These are phyloP conservation scores for Xanthostigma xanthostigma DNA, from an alignment of 2,888 invertebrate species.

Conservation along the genomic window DNA sequence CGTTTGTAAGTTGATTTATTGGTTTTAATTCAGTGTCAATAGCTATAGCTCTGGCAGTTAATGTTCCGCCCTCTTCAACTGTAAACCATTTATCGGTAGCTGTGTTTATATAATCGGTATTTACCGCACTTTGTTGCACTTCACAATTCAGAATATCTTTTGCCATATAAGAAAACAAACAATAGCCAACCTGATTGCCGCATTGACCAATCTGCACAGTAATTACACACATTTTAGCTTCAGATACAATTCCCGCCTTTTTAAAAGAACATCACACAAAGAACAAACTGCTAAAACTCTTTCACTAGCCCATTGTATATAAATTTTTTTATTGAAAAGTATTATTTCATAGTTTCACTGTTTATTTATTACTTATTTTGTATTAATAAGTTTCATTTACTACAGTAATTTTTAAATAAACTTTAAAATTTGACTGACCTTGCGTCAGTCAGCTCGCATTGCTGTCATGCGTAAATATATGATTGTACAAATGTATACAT, in stretches of 20 bases:
- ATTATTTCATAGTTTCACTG: neutral
- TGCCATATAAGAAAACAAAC: conserved; percentile 28
- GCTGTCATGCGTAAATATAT: too few species aligned
- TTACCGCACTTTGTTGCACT: conserved; percentile 3
- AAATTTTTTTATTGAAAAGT: neutral
- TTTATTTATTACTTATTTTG: neutral
- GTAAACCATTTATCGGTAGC: conserved; percentile 31
- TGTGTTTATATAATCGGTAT: conserved; percentile 23
- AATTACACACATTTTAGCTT: neutral
- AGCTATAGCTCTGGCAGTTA: conserved; percentile 29
- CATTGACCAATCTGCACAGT: conserved; percentile 36
- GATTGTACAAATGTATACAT: too few species aligned
- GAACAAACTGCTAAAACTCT: too few species aligned
- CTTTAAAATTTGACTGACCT: too few species aligned
- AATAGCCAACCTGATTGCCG: conserved; percentile 35
- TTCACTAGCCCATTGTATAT: too few species aligned
- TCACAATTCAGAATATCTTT: conserved; percentile 21
- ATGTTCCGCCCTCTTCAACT: conserved; percentile 20
- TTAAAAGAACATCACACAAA: too few species aligned
- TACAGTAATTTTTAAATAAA: neutral
- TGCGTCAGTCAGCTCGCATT: too few species aligned
- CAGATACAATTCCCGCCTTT: neutral
- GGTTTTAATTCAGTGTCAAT: conserved; percentile 36
- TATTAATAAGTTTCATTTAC: neutral
- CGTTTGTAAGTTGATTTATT: conserved; percentile 21